Conservation (phyloP, 2,797 vertebrate genomes). For the Pangasius krempfi region DNA sequence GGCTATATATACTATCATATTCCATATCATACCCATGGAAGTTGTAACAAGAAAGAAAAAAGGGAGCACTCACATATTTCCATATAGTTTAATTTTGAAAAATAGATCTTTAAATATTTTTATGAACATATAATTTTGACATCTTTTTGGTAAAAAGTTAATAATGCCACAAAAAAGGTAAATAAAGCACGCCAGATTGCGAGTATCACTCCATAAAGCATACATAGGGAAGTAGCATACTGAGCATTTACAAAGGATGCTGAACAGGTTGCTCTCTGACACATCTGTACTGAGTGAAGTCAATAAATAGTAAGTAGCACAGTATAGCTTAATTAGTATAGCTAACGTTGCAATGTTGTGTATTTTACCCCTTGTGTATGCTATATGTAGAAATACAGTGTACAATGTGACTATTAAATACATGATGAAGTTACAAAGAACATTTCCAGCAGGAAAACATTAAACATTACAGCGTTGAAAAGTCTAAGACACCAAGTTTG, state of each 20-base stretch:
- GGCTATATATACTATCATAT: not conserved
- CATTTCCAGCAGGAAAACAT: conserved; percentile 48
- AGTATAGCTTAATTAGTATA: conserved; percentile 32
- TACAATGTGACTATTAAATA: conserved; percentile 60
- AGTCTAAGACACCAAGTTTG: conserved; percentile 18
- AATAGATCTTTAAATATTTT: conserved; percentile 84
- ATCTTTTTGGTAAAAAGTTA: conserved; percentile 67
- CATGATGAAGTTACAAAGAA: conserved; percentile 48
- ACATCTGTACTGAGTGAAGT: conserved; percentile 47
- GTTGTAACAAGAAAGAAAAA: conserved; percentile 42
- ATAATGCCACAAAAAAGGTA: conserved; percentile 63
- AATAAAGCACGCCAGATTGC: conserved; percentile 54
- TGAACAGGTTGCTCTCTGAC: conserved; percentile 34
- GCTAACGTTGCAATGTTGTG: conserved; percentile 30
- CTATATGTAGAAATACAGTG: conserved; percentile 59
- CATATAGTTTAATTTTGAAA: conserved; percentile 70
- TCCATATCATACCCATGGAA: not conserved
- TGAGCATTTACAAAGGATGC: conserved; percentile 35
- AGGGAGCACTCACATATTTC: conserved; percentile 66
- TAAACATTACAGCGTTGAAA: conserved; percentile 41
- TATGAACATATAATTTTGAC: conserved; percentile 80
- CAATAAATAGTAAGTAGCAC: conserved; percentile 37
- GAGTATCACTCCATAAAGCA: conserved; percentile 64
- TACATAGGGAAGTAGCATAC: conserved; percentile 51
- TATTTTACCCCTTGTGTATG: conserved; percentile 51